phyloP scores from a whole-genome alignment of 2,888 invertebrate species.

The Coleophora flavipennella region DNA sequence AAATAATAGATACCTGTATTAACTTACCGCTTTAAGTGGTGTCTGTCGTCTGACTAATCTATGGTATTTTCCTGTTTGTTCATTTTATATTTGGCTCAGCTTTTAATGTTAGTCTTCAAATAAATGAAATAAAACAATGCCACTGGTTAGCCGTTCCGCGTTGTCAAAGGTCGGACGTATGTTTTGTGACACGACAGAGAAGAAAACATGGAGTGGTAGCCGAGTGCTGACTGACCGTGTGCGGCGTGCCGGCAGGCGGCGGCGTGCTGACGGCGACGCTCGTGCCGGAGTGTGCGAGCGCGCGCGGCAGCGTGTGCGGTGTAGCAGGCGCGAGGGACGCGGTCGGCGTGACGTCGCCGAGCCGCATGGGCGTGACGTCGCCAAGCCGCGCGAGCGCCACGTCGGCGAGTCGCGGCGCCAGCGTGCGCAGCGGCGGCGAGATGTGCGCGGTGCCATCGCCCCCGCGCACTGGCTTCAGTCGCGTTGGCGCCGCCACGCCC shows the following conservation, averaged over 20 bases:
- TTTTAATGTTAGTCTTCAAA: too few species aligned
- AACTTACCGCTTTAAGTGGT: too few species aligned
- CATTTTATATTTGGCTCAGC: too few species aligned
- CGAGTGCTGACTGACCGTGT: neutral
- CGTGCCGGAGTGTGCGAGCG: constrained; percentile 6
- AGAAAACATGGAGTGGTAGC: too few species aligned
- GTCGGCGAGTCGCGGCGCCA: constrained; percentile 1
- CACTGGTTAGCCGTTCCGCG: too few species aligned
- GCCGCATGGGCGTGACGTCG: constrained; percentile 20
- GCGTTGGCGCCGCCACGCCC: neutral
- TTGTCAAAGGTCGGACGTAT: too few species aligned
- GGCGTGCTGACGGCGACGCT: constrained; percentile 16
- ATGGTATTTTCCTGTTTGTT: too few species aligned
- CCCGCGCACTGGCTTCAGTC: constrained; percentile 2
- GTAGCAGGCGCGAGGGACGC: constrained; percentile 12
- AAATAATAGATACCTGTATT: too few species aligned
- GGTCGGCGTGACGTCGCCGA: constrained; percentile 23
- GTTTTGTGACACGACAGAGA: too few species aligned
- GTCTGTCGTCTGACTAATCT: too few species aligned
- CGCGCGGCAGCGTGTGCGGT: constrained; percentile 8
- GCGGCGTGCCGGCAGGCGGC: constrained; percentile 14
- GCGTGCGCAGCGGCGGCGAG: constrained; percentile 22
- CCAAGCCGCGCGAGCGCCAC: constrained; percentile 24
- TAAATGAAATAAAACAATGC: too few species aligned
- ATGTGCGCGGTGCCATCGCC: constrained; percentile 34